Base-by-base conservation (phyloP, 92 coral and sea anemone genomes). In the Zoanthus gigantus region DNA sequence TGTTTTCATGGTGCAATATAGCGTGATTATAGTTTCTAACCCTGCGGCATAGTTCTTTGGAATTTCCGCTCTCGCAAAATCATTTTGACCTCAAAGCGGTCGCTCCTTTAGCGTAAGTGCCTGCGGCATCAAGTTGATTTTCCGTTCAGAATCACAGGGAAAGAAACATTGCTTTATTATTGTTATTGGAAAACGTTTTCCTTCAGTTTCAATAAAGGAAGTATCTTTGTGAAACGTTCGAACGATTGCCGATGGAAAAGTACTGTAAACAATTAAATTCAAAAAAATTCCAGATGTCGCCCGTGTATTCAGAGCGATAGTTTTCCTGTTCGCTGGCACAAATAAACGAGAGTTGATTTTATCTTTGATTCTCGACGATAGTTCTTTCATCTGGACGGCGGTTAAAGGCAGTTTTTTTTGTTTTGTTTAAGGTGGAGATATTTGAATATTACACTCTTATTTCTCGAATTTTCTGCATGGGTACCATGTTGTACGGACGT, bases 311-410 rank as follows among this genome's bases (percentile, higher is more conserved):
- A 47, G 14, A 75, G 57, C 57, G 79, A 9, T 28, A 48, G 60
- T 53, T 75, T 75, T 75, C 79, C 79, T 75, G 79, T 47, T 75
- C 48, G 79, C 23, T 17, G 47, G 47, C 60, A 13, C 46, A 7
- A 75, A 48, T 16, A 18, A 11, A 74, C 12, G 15, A 6, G 42
- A 5, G 79, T 34, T 34, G 60, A 75, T 45, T 75, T 75, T 46
- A 75, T 75, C 61, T 23, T 1, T 18, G 37, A 46, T 31, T n/a
- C 47, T 5, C 48, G 46, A 10, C n/a, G 15, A 57, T 45, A 37
- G 5, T 44, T 23, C 28, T 73, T 18, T 16, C 31, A 16, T n/a
- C 12, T 9, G 69, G 69, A 63, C 30, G 78, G 31, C 37, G 23
- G 78, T 30, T 50, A 44, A 72, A 37, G 50, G 14, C 42, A 9